Base-by-base conservation (phyloP, 2,113 vertebrate genomes). In the Pipra filicauda region DNA sequence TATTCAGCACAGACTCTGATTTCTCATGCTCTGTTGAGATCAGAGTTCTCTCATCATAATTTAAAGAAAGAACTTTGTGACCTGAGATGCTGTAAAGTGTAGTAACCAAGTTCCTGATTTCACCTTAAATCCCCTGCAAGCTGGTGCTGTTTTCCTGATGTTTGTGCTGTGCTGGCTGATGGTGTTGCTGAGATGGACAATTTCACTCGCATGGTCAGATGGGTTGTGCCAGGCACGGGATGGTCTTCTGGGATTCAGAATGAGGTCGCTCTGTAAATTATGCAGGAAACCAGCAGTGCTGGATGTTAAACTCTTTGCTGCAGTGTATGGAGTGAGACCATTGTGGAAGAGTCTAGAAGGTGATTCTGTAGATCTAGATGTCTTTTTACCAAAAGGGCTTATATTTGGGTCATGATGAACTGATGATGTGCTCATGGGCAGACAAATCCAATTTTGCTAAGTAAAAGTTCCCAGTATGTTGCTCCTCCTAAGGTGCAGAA, bases 261-360 rank as follows among this genome's bases (percentile, higher is more conserved):
- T 15, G 76, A 78, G 77, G 70, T 81, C 6, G 0, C 43, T 44
- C 51, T 85, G 61, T 93, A 65, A 94, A 93, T 95, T 85, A 91
- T 93, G 88, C 62, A 91, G 92, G 85, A 78, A 61, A 69, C 19
- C 65, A 72, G 43, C 54, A 18, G 51, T 11, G 41, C 64, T 77
- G 79, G 46, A 6, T 35, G 26, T 1, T 12, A 4, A 26, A 9
- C 31, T 61, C 59, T 41, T n/a, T 19, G 27, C 67, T 89, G 59
- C n/a, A 49, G 30, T 26, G 4, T 8, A 4, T 5, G 5, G 20
- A 48, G 27, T 4, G 43, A 3, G 30, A 2, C 2, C 30, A 2
- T 5, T 6, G 23, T 59, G 35, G 33, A 44, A 48, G 52, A 7
- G 46, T 22, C 23, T 31, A 33, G 43, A 67, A 62, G 55, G 59